Conservation (phyloP, 2,888 invertebrate species). For the Exocentrus adspersus region DNA sequence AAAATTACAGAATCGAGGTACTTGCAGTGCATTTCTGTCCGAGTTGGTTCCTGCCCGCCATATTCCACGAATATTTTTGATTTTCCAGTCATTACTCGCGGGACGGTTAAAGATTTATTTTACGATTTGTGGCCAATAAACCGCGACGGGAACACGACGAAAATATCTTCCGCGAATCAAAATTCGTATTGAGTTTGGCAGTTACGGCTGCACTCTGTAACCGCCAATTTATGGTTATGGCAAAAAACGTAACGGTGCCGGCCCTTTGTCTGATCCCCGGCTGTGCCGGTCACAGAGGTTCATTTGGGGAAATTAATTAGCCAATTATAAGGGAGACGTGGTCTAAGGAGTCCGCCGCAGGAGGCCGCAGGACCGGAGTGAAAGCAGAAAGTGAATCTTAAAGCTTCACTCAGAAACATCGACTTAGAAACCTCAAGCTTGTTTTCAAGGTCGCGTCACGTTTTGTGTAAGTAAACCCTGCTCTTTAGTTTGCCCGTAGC, state of each 20-base stretch:
- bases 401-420: no score
- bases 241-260: constrained; percentile 49
- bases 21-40: no score
- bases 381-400: no score
- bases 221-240: constrained; percentile 56
- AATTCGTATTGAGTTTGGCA: constrained; percentile 53
- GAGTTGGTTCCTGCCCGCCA: no score
- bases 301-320: constrained; percentile 62
- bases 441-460: no score
- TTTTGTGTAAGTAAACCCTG: no score
- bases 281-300: constrained; percentile 56
- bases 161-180: constrained; percentile 54
- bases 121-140: constrained; percentile 44
- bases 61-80: no score
- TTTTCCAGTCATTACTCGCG: background rate
- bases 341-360: constrained; percentile 44
- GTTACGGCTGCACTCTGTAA: constrained; percentile 47
- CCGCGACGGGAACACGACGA: constrained; percentile 43
- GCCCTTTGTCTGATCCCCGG: constrained; percentile 54
- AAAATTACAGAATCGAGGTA: no score
- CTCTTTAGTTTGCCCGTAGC: no score
- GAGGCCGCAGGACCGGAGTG: constrained; percentile 26
- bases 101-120: constrained; percentile 37
- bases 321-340: constrained; percentile 60
- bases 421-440: no score